Base-by-base conservation (phyloP, 1,140 invertebrate species). In the Hyles vespertilio region DNA sequence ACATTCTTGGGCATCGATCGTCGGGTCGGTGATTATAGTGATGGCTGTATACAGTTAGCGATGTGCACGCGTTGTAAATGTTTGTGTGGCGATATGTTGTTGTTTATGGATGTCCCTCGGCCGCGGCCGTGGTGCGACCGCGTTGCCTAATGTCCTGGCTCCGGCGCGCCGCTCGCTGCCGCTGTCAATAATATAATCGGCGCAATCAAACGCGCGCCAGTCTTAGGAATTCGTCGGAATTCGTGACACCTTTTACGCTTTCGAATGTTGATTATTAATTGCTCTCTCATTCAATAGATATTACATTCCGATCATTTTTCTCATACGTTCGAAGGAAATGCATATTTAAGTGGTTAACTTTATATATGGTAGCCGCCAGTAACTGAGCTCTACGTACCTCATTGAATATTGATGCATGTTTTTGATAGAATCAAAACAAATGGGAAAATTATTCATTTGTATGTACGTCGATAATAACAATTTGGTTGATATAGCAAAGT, bases 1-100 rank as follows among this genome's bases (percentile, higher is more conserved):
- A 72, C 66, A 77, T 72, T 76, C 70, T 79, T 76, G 68, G 70
- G 65, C 69, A 67, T 81, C 72, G 74, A 75, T 79, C 69, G 74
- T 81, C 78, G 77, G 72, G 74, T 81, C 77, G 77, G 74, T 77
- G 67, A 79, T 81, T 75, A 77, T 79, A 77, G 79, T 77, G 74
- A 73, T 77, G 67, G 65, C 59, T 70, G 67, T 78, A 74, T 79
- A 81, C 77, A 75, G 77, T 79, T 79, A 78, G 68, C 70, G 68
- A 72, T 76, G 67, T 74, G 72, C 74, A 78, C 77, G 70, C 66
- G 67, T 70, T 69, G 74, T 78, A 77, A 73, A 75, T 77, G 10
- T 77, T 70, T 67, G 69, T 74, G 73, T 70, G 69, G 69, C 73
- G 65, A 70, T 73, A 64, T 64, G 62, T 70, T 65, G 47, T 58